These are phyloP conservation scores for Crocuta crocuta DNA, from an alignment of 2,113 vertebrate genomes.

Conservation along the genomic window DNA sequence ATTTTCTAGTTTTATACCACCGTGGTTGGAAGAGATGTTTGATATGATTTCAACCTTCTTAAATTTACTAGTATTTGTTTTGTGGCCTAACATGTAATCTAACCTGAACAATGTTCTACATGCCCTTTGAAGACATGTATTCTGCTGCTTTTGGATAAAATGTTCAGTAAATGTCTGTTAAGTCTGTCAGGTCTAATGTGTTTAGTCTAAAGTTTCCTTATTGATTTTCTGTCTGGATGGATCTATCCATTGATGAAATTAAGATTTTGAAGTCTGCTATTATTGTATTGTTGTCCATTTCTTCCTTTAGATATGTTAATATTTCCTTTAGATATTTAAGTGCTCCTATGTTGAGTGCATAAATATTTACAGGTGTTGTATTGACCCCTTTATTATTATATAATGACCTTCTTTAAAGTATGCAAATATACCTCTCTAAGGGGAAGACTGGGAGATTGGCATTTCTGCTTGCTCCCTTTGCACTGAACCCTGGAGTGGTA, in stretches of 20 bases:
- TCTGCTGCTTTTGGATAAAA: background rate
- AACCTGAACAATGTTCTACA: background rate
- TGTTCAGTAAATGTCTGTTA: background rate
- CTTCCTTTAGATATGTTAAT: background rate
- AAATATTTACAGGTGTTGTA: background rate
- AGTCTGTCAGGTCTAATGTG: background rate
- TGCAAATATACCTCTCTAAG: background rate
- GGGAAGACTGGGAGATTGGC: background rate
- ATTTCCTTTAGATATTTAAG: background rate
- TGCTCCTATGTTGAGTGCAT: background rate
- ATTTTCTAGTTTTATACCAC: background rate
- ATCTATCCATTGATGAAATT: background rate
- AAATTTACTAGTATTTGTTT: background rate
- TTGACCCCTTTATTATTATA: background rate
- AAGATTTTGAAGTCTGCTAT: background rate
- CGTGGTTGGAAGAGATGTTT: background rate
- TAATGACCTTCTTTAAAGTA: background rate
- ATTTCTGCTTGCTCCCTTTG: background rate
- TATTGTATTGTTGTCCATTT: background rate
- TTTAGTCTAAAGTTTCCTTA: background rate
- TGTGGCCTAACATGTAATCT: background rate
- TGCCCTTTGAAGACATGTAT: background rate
- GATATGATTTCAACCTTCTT: background rate
- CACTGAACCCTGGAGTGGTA: background rate
- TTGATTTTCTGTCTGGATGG: background rate